These are phyloP conservation scores for Sycophila texana DNA, from an alignment of 2,888 invertebrate genomes.

Conservation along the genomic window DNA sequence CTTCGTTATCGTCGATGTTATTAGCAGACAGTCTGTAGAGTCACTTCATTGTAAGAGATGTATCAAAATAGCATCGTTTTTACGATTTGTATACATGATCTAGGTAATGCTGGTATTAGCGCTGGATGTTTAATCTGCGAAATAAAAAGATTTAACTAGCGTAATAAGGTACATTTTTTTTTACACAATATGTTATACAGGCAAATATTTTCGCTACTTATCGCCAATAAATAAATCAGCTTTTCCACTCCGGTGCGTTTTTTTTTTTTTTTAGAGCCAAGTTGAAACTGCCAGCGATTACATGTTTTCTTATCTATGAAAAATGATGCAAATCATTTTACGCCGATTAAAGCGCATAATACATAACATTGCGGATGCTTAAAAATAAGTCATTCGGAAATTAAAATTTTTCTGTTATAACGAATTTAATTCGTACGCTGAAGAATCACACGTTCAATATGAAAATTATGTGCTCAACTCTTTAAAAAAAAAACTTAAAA, in stretches of 20 bases:
- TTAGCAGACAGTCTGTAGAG: neutral
- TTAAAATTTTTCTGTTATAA: too few species aligned
- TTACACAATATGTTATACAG: neutral
- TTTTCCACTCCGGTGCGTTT: neutral
- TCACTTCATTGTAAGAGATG: constrained; percentile 2
- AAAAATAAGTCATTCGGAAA: too few species aligned
- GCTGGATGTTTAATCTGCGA: neutral
- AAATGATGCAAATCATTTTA: too few species aligned
- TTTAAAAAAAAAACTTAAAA: too few species aligned
- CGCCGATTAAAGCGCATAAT: too few species aligned
- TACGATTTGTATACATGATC: constrained; percentile 4
- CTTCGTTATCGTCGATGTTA: constrained; percentile 3
- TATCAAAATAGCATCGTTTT: constrained; percentile 4
- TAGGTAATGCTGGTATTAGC: neutral
- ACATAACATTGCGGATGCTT: too few species aligned
- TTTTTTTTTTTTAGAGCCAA: too few species aligned
- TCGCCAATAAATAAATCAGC: constrained; percentile 31
- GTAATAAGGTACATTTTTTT: neutral
- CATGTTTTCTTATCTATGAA: too few species aligned
- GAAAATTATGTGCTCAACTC: too few species aligned
- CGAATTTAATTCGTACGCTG: too few species aligned
- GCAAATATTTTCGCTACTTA: constrained; percentile 12
- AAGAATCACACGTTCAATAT: too few species aligned
- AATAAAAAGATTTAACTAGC: neutral
- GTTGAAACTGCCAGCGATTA: too few species aligned